Conservation (phyloP, 2,113 vertebrate genomes). For the Corythaeola cristata region DNA sequence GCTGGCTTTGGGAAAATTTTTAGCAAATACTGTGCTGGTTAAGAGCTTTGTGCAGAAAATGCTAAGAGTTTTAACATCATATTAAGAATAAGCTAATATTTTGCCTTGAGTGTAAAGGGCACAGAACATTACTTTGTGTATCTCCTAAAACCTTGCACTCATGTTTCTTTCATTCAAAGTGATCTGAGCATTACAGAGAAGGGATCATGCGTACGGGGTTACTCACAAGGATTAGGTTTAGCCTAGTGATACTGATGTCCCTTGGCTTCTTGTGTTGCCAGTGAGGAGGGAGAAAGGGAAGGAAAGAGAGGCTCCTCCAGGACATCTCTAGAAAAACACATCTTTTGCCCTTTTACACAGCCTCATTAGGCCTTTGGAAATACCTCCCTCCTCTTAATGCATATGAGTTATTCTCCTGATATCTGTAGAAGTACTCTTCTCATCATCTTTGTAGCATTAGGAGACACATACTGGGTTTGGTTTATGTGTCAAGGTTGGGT, state of each 20-base stretch:
- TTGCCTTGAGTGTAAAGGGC: not conserved
- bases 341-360: not conserved
- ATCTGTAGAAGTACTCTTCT: not conserved
- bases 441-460: not conserved
- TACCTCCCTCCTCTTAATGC: not conserved
- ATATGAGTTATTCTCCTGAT: not conserved
- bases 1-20: not conserved
- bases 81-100: not conserved
- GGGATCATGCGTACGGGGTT: not conserved
- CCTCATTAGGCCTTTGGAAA: not conserved
- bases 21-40: not conserved
- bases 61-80: not conserved
- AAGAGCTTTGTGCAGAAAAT: not conserved
- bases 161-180: not conserved
- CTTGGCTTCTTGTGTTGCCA: not conserved
- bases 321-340: not conserved
- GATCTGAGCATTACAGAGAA: not conserved
- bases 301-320: not conserved
- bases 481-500: rapidly evolving
- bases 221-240: not conserved
- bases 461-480: not conserved
- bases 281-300: not conserved
- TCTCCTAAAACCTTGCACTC: not conserved
- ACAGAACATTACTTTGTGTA: not conserved
- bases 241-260: not conserved